Conservation (phyloP, 2,888 invertebrate genomes). For the Drosophila nr. medialis region DNA sequence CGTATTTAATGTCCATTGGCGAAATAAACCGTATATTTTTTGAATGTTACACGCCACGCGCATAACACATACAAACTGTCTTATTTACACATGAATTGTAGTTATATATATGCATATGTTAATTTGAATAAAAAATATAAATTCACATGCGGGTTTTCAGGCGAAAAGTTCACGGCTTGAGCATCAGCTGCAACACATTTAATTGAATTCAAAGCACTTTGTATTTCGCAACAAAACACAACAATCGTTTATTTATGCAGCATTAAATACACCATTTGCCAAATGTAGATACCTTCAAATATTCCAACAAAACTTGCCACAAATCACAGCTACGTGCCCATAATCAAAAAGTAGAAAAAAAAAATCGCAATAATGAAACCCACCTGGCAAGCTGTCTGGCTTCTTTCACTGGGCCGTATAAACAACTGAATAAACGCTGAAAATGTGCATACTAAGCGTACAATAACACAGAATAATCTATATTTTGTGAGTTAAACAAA, state of each 20-base stretch:
- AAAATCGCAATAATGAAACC: slow-evolving; percentile 6
- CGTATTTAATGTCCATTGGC: background rate
- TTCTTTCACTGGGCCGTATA: slow-evolving; percentile 31
- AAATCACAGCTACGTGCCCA: slow-evolving; percentile 32
- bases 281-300: slow-evolving; percentile 9
- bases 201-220: background rate
- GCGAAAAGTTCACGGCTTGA: background rate
- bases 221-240: background rate
- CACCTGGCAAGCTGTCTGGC: slow-evolving; percentile 49
- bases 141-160: background rate
- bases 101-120: background rate
- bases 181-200: background rate
- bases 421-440: slow-evolving; percentile 54
- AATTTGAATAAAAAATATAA: background rate
- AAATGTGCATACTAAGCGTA: slow-evolving; percentile 57
- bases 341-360: background rate
- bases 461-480: slow-evolving; percentile 57
- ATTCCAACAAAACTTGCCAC: slow-evolving; percentile 1
- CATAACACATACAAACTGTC: background rate
- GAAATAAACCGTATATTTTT: background rate
- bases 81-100: background rate
- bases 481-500: slow-evolving; percentile 61
- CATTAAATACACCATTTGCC: slow-evolving; percentile 31
- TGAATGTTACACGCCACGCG: background rate
- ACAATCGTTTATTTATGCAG: slow-evolving; percentile 38